A percentile compares a stretch with the other conserved stretches of the same genome.
phyloP scores from a whole-genome alignment of 1,140 invertebrate species.

The Centruroides sculpturatus region DNA sequence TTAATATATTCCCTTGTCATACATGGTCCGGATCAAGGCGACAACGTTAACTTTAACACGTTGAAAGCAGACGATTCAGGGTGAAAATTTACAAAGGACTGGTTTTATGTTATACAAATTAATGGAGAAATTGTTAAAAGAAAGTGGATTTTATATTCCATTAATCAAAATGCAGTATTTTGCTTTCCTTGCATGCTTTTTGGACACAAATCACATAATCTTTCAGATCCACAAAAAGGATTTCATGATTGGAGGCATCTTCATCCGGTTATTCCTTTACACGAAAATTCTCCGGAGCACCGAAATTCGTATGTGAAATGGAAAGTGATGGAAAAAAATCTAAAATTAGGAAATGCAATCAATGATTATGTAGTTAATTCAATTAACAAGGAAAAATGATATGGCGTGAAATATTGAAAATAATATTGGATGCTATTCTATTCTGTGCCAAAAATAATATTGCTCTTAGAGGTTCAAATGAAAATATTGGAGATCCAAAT shows the following conservation, averaged over 20 bases:
- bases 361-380: not conserved
- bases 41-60: too few species aligned
- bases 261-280: too few species aligned
- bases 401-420: too few species aligned
- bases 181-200: not conserved
- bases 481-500: constrained; percentile 2
- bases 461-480: constrained; percentile 2
- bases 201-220: not conserved
- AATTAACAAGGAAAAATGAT: too few species aligned
- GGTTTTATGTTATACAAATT: too few species aligned
- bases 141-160: not conserved
- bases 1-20: too few species aligned
- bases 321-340: not conserved
- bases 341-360: not conserved
- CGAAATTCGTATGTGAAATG: not conserved
- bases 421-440: not conserved
- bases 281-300: not conserved
- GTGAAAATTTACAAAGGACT: too few species aligned
- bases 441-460: constrained; percentile 1
- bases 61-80: too few species aligned
- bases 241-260: not conserved
- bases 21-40: too few species aligned
- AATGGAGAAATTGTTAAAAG: too few species aligned
- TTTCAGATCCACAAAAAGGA: not conserved
- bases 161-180: not conserved